Conservation (phyloP, 2,888 invertebrate species). For the Steinernema carpocapsae region DNA sequence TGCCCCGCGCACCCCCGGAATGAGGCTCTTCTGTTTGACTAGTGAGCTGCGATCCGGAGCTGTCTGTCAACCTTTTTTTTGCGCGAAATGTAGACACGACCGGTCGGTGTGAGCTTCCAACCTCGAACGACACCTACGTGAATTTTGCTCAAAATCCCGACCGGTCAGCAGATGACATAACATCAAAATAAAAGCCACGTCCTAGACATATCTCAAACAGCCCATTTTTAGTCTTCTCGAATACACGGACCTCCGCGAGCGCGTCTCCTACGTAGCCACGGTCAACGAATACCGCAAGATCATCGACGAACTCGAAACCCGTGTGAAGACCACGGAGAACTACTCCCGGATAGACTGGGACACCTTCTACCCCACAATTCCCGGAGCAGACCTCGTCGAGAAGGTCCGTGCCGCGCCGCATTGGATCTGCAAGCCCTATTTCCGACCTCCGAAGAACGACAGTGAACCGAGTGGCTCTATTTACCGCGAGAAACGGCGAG, state of each 20-base stretch:
- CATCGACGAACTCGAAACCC: conserved; percentile 53
- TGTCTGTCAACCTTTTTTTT: too few species aligned
- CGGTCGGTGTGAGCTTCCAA: too few species aligned
- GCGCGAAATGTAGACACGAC: too few species aligned
- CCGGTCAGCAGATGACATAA: too few species aligned
- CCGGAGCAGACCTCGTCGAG: conserved; percentile 41
- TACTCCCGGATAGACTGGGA: not conserved
- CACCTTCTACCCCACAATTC: not conserved
- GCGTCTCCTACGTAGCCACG: conserved; percentile 52
- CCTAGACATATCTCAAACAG: conserved; percentile 1
- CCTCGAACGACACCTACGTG: too few species aligned
- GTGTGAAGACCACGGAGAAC: conserved; percentile 41
- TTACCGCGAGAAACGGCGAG: conserved; percentile 45
- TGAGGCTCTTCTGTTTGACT: too few species aligned
- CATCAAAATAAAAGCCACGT: too few species aligned
- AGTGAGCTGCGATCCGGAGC: too few species aligned
- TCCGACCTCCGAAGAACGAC: conserved; percentile 54
- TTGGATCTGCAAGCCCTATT: conserved; percentile 66
- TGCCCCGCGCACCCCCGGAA: too few species aligned
- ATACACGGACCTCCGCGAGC: conserved; percentile 59
- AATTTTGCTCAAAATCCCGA: too few species aligned
- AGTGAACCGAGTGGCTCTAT: conserved; percentile 29
- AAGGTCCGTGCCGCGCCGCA: conserved; percentile 58
- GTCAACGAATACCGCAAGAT: conserved; percentile 55
- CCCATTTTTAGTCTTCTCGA: conserved; percentile 56